phyloP scores from a whole-genome alignment of 2,113 vertebrate genomes.

The Arenaria interpres region DNA sequence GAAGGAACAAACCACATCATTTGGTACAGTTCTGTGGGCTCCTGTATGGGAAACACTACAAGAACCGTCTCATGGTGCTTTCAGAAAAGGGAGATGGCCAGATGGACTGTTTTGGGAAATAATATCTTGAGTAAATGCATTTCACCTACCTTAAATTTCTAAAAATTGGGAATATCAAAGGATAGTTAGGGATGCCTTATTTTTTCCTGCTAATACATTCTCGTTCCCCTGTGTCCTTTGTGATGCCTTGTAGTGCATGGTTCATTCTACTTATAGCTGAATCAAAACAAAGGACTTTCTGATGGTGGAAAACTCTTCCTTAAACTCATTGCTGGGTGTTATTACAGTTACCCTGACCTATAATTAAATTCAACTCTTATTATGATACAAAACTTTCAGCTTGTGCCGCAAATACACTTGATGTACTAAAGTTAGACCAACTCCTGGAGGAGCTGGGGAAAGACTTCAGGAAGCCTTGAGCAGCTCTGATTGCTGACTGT shows the following conservation, averaged over 20 bases:
- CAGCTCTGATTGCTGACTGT: background rate
- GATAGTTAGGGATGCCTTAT: background rate
- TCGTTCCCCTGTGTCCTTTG: background rate
- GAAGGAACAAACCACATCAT: background rate
- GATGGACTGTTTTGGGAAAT: background rate
- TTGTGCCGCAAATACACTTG: background rate
- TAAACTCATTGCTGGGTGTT: background rate
- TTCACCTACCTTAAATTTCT: background rate
- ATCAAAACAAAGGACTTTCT: background rate
- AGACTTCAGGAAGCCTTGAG: background rate
- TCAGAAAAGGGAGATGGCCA: background rate
- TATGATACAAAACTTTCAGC: background rate
- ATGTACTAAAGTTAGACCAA: background rate
- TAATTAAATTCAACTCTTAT: background rate
- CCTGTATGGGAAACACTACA: background rate
- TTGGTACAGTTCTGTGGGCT: background rate
- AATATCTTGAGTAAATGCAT: background rate
- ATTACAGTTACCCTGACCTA: background rate
- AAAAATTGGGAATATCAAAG: background rate
- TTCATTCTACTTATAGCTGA: background rate
- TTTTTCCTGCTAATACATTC: background rate
- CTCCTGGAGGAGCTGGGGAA: background rate
- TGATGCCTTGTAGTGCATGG: background rate
- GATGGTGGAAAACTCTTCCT: background rate
- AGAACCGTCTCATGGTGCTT: background rate